Base-by-base conservation (phyloP, 1,140 invertebrate species). In the Leptestheria dahalacensis region DNA sequence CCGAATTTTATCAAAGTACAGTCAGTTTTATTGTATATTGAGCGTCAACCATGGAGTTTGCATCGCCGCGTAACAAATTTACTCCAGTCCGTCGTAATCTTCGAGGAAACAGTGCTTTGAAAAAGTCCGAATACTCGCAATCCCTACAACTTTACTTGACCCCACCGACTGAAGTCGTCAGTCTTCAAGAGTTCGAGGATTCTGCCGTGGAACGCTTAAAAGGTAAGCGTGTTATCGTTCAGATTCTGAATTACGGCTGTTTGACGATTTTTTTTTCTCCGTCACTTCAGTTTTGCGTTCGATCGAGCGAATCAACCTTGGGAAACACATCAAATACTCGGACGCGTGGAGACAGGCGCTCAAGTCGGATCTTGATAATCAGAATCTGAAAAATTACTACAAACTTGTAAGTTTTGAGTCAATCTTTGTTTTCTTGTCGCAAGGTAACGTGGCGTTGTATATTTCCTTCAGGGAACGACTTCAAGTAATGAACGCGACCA, bases 161-260 rank as follows among this genome's bases (percentile, higher is more conserved):
- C n/a, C 82, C 86, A 41, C 92, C 91, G n/a, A 74, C 66, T 48
- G 79, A 81, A 61, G 75, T 80, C 56, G 80, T 95, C 59, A 78
- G 79, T 58, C 74, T 95, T 21, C 73, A 82, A 60, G 88, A 94
- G 68, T 93, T 95, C 75, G 88, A 95, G 78, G 82, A 86, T 54
- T 78, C 87, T 64, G 87, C 88, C 10, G 69, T 89, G 25, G 88
- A 93, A 68, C 80, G 91, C 66, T 70, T 95, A 29, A 85, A 86
- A 75, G 74, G 82, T 83, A 72, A 65, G n/a, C 18, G 3, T n/a
- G 20, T 18, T 57, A 47, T 46, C 3, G 11, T 46, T 12, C 24
- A 18, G 9, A 10, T 46, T 24, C 47, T 6, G 6, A 0, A 48
- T 57, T 48, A 50, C 48, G 15, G 33, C 15, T 15, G 6, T 15